Base-by-base conservation (phyloP, 37 sponge, comb jelly and placozoan species). In the Axinella damicornis region DNA sequence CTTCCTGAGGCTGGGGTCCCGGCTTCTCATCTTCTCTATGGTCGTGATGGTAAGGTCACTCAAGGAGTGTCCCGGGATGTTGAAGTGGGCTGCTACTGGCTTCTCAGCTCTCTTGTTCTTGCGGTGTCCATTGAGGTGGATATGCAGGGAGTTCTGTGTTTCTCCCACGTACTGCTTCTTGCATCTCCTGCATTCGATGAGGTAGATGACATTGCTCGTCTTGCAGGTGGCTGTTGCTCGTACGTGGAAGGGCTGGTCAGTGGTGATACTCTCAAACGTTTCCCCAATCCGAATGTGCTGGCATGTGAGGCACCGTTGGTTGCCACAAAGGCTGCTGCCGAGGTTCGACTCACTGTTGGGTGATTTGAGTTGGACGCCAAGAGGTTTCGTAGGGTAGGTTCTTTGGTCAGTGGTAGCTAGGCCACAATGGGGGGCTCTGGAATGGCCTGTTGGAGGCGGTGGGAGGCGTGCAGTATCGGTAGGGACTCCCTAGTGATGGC, bases 111-210 rank as follows among this genome's bases (percentile, higher is more conserved):
- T 19, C 33, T 11, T 27, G 68, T 67, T 34, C 2, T 11, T 24
- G 68, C 68, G 68, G 33, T 67, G 68, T 24, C 33, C 68, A 30
- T 67, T 67, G 33, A 67, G 68, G 68, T 34, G 68, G 33, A 67
- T 67, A 11, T 67, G 68, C 34, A 67, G 68, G 11, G 68, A 34
- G 20, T 67, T 67, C 28, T 73, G 24, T 38, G 56, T 73, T 9
- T 73, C 53, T 20, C 53, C 74, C 54, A 73, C 53, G 30, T 73
- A 73, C 53, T 73, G 41, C 24, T 39, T 2, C 56, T 55, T 25
- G 57, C 74, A 73, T 4, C 6, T 35, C 28, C 30, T 73, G 74
- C 53, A 73, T 34, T 73, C 53, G 30, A 73, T 73, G 28, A 39
- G 53, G 30, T 73, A 73, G 54, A 73, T 39, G 41, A 73, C 30